phyloP scores from a whole-genome alignment of 2,888 invertebrate genomes.

The Chymomyza caudatula region DNA sequence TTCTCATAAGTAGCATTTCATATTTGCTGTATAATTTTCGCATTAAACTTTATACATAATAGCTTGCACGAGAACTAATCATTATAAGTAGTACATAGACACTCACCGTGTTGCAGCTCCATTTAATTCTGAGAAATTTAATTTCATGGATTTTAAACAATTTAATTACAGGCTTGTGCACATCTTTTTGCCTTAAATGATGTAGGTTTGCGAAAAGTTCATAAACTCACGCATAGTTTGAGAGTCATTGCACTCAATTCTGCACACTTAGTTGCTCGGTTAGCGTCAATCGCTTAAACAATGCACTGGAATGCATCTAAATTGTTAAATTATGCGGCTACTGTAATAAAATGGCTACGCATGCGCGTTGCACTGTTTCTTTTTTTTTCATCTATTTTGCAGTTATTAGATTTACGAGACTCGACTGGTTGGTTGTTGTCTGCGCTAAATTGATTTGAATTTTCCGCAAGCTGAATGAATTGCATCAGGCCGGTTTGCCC shows the following conservation, averaged over 20 bases:
- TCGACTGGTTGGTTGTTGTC: constrained; percentile 37
- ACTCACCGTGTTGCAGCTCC: constrained; percentile 8
- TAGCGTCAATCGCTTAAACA: constrained; percentile 19
- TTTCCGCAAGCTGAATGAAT: constrained; percentile 59
- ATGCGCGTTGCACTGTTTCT: constrained; percentile 35
- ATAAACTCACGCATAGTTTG: constrained; percentile 12
- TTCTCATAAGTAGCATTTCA: too few species aligned
- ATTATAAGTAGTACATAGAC: constrained; percentile 7
- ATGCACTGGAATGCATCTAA: constrained; percentile 45
- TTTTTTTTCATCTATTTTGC: constrained; percentile 7
- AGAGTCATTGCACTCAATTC: constrained; percentile 44
- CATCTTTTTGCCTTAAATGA: constrained; percentile 24
- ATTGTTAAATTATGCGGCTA: constrained; percentile 64
- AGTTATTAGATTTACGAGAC: constrained; percentile 60
- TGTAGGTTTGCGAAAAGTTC: constrained; percentile 20
- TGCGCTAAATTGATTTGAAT: constrained; percentile 68
- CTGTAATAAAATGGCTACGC: constrained; percentile 32
- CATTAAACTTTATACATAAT: too few species aligned
- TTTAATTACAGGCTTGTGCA: constrained; percentile 41
- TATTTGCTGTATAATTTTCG: background rate
- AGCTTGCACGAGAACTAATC: background rate
- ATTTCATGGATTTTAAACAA: constrained; percentile 56
- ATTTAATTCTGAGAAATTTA: constrained; percentile 17
- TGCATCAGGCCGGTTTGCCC: constrained; percentile 62
- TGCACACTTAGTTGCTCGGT: background rate